Percentiles rank a stretch among this genome's conserved stretches.
Conservation (phyloP, 2,797 vertebrate species). For the Sarcoramphus papa region DNA sequence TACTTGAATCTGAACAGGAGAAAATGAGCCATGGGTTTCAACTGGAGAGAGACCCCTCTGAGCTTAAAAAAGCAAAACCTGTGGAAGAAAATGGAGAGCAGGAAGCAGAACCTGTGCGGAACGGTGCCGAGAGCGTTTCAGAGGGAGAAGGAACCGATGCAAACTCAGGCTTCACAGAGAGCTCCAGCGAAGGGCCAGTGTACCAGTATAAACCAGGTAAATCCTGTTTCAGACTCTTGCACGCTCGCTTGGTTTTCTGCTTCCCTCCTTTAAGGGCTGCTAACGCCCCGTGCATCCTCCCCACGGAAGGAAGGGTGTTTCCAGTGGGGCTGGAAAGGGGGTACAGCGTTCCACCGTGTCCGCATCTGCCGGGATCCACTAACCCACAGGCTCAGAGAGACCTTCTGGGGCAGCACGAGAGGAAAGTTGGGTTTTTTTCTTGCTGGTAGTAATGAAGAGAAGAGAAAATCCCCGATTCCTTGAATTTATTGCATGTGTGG, state of each 20-base stretch:
- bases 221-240: not conserved
- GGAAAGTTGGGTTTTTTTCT: not conserved
- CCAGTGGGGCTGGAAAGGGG: not conserved
- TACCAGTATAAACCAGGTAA: slow-evolving; percentile 83
- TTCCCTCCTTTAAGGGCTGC: not conserved
- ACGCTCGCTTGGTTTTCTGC: not conserved
- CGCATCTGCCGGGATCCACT: accelerated
- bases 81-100: slow-evolving; percentile 88
- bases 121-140: slow-evolving; percentile 83
- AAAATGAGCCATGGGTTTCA: slow-evolving; percentile 56
- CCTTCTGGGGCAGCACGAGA: accelerated
- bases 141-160: slow-evolving; percentile 81
- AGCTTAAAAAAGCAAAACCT: slow-evolving; percentile 39
- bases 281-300: accelerated
- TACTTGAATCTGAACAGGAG: slow-evolving; percentile 71
- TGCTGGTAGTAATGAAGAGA: not conserved
- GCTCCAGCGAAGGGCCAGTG: slow-evolving; percentile 68
- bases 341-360: accelerated
- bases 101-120: slow-evolving; percentile 81
- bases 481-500: not conserved
- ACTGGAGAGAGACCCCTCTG: slow-evolving; percentile 53
- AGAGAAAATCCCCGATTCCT: not conserved
- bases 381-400: accelerated
- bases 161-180: slow-evolving; percentile 72
- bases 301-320: accelerated